phyloP scores from a whole-genome alignment of 2,888 invertebrate genomes.

The Drosophila demipolita region DNA sequence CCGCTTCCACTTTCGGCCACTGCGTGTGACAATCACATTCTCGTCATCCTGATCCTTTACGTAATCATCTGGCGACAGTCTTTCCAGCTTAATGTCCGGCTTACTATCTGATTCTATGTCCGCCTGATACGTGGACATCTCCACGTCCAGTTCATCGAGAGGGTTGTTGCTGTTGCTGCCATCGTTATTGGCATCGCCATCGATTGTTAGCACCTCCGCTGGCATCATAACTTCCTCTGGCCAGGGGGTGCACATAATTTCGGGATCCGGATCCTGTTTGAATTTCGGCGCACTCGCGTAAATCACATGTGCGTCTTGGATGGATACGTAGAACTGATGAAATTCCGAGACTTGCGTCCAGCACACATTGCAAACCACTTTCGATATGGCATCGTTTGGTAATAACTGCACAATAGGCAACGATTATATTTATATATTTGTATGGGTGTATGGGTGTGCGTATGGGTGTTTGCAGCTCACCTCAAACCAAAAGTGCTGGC shows the following conservation, averaged over 20 bases:
- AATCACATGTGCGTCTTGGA: slow-evolving; percentile 79
- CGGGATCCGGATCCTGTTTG: slow-evolving; percentile 65
- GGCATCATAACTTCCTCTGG: slow-evolving; percentile 70
- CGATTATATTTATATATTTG: slow-evolving; percentile 1
- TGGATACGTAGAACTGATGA: slow-evolving; percentile 81
- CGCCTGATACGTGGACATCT: slow-evolving; percentile 38
- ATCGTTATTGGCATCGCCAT: slow-evolving; percentile 46
- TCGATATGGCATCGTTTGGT: slow-evolving; percentile 76
- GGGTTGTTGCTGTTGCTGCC: slow-evolving; percentile 63
- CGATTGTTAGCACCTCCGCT: slow-evolving; percentile 59
- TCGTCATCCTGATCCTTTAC: slow-evolving; percentile 48
- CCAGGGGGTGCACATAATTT: slow-evolving; percentile 55
- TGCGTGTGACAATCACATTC: slow-evolving; percentile 66
- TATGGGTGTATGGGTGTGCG: neutral
- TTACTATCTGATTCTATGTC: slow-evolving; percentile 39
- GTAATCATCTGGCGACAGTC: slow-evolving; percentile 52
- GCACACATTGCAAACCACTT: slow-evolving; percentile 82
- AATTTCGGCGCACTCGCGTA: slow-evolving; percentile 65
- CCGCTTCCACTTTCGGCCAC: slow-evolving; percentile 51
- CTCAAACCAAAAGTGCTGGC: slow-evolving; percentile 83
- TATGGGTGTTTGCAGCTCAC: slow-evolving; percentile 52
- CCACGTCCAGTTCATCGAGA: slow-evolving; percentile 68
- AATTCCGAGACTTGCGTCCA: slow-evolving; percentile 83
- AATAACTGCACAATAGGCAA: slow-evolving; percentile 61
- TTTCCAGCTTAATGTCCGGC: slow-evolving; percentile 49